Conservation (phyloP, 2,888 invertebrate species). For the Dione vanillae region DNA sequence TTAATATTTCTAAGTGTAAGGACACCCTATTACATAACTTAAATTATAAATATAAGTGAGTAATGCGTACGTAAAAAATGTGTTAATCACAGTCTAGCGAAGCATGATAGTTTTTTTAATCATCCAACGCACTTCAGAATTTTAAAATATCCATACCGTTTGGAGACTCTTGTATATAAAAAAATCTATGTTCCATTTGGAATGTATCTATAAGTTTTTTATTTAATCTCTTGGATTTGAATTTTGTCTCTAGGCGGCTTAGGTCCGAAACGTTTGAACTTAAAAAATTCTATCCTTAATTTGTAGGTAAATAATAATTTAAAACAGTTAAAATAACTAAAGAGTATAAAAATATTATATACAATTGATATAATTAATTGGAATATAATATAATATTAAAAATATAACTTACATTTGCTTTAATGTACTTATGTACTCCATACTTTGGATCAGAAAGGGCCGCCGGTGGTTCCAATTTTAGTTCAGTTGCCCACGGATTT, state of each 20-base stretch:
- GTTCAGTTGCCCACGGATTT: conserved; percentile 64
- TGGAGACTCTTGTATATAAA: not conserved
- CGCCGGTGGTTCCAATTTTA: conserved; percentile 73
- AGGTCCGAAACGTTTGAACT: too few relatives aligned
- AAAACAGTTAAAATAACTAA: not conserved
- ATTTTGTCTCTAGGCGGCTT: too few relatives aligned
- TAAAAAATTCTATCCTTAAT: not conserved
- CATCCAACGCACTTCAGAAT: not conserved
- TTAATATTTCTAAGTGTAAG: too few relatives aligned
- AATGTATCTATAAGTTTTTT: too few relatives aligned
- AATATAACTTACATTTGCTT: conserved; percentile 79
- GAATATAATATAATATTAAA: conserved; percentile 1
- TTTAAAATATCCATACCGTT: not conserved
- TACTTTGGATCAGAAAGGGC: conserved; percentile 75
- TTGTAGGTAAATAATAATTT: not conserved
- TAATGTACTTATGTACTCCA: conserved; percentile 81
- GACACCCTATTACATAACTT: not conserved
- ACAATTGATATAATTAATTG: not conserved
- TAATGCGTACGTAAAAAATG: not conserved
- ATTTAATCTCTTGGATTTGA: too few relatives aligned
- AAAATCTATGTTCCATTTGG: not conserved
- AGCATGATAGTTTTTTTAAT: not conserved
- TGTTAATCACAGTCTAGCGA: not conserved
- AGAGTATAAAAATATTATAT: too few relatives aligned
- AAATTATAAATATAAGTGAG: not conserved